phyloP scores from a whole-genome alignment of 2,113 vertebrate genomes.

The Clarias gariepinus region DNA sequence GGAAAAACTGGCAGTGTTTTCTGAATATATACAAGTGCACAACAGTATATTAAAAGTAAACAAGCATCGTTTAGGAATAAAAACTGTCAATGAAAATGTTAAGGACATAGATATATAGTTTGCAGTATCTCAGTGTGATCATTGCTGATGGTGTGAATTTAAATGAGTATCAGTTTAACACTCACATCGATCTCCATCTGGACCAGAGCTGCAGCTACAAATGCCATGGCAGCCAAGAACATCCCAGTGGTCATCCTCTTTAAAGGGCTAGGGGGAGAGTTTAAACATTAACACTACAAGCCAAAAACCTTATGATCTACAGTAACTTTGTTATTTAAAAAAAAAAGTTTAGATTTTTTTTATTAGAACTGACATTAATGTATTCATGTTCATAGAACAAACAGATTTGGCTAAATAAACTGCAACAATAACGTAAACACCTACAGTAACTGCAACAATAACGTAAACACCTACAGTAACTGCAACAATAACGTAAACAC shows the following conservation, averaged over 20 bases:
- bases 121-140: background rate
- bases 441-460: background rate
- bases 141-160: background rate
- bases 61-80: background rate
- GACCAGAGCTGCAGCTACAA: constrained; percentile 84
- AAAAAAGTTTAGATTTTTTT: background rate
- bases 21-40: constrained; percentile 65
- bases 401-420: background rate
- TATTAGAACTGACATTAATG: background rate
- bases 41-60: background rate
- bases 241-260: constrained; percentile 93
- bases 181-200: constrained; percentile 93
- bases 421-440: background rate
- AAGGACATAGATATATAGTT: background rate
- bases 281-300: constrained; percentile 2
- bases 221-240: constrained; percentile 87
- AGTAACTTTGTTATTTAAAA: background rate
- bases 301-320: background rate
- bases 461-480: background rate
- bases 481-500: background rate
- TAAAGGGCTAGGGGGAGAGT: constrained; percentile 76
- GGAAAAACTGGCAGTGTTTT: constrained; percentile 86
- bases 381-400: background rate
- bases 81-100: background rate
- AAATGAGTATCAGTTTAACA: constrained; percentile 43